These are phyloP conservation scores for Dryadula phaetusa DNA, from an alignment of 2,888 invertebrate genomes.

Conservation along the genomic window DNA sequence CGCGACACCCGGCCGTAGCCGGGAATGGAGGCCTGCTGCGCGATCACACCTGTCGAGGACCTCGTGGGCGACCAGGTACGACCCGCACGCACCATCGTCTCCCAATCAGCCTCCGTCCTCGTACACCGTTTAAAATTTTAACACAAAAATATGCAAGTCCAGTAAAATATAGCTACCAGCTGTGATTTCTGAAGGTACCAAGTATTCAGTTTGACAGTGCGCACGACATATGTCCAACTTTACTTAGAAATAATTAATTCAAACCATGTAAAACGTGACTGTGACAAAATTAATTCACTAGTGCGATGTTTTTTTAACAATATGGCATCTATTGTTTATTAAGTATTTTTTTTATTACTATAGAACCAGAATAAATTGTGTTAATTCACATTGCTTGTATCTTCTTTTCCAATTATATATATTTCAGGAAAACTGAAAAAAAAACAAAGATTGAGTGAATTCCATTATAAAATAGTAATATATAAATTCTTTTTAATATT, in stretches of 20 bases:
- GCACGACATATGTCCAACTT: constrained; percentile 32
- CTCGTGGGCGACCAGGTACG: constrained; percentile 81
- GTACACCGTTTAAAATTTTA: not conserved
- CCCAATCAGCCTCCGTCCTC: not conserved
- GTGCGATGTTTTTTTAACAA: constrained; percentile 18
- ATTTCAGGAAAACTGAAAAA: not conserved
- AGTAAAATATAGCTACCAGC: constrained; percentile 28
- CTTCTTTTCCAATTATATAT: not conserved
- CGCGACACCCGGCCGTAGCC: constrained; percentile 66
- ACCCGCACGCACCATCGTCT: constrained; percentile 19
- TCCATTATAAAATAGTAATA: not conserved
- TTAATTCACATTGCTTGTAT: not conserved
- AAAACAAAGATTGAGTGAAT: not conserved
- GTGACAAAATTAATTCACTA: constrained; percentile 20
- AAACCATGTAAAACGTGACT: constrained; percentile 29
- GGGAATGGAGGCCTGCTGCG: constrained; percentile 82
- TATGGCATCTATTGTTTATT: not conserved
- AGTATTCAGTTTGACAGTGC: constrained; percentile 33
- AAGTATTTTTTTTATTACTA: not conserved
- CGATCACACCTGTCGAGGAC: constrained; percentile 78
- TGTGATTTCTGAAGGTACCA: constrained; percentile 35
- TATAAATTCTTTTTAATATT: not conserved
- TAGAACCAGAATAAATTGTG: not conserved
- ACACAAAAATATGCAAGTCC: constrained; percentile 30
- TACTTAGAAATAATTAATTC: constrained; percentile 33